Percentiles rank a stretch among this genome's conserved stretches.
Evolutionary conservation across 2,797 vertebrate species (phyloP).

Genomic region (Eremophila alpestris): DNA sequence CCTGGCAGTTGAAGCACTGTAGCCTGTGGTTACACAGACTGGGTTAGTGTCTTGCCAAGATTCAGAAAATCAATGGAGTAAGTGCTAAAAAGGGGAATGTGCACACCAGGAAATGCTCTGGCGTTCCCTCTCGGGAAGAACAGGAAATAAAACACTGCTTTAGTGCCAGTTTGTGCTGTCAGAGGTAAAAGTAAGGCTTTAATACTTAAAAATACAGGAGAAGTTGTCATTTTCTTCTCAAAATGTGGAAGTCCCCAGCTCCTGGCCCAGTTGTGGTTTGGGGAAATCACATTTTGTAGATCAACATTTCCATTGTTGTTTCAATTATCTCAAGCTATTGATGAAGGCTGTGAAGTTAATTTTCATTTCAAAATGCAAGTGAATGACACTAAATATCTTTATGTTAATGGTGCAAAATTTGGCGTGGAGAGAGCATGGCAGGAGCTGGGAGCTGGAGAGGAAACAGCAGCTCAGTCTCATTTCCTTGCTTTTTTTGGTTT

Average conservation of each 20-base stretch:
- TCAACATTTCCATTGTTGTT: not conserved
- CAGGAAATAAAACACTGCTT: not conserved
- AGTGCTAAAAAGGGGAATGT: not conserved
- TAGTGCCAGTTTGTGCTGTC: not conserved
- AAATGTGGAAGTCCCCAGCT: not conserved
- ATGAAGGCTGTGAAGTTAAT: not conserved
- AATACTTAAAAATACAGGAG: not conserved
- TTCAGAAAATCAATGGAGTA: not conserved
- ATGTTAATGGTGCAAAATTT: not conserved
- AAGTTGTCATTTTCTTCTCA: not conserved
- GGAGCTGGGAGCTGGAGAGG: not conserved
- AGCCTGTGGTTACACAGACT: conserved; percentile 40
- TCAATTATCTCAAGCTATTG: not conserved
- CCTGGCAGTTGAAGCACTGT: conserved; percentile 7
- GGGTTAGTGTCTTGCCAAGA: conserved; percentile 14
- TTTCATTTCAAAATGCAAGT: not conserved
- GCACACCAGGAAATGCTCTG: not conserved
- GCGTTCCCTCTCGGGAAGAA: not conserved
- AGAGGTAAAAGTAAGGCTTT: not conserved
- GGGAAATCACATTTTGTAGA: not conserved
- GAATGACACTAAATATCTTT: not conserved
- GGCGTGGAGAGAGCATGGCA: not conserved
- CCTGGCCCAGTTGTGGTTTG: not conserved
- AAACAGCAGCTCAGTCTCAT: not conserved
- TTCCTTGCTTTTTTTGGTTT: not conserved